Conservation (phyloP, 2,888 invertebrate species). For the Agrotis clavis region DNA sequence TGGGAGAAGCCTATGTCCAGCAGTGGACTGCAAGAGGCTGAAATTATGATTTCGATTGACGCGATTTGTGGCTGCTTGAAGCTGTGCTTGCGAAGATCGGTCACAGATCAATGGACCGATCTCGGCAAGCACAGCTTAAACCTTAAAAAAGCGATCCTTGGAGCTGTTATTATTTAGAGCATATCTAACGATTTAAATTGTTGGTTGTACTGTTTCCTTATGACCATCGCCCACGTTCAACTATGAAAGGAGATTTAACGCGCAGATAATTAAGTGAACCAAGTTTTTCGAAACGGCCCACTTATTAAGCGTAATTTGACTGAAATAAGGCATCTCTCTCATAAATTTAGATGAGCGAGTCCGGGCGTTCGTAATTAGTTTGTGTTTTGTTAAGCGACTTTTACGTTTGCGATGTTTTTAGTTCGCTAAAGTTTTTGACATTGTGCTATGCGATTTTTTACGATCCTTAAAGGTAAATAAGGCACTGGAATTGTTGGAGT, state of each 20-base stretch:
- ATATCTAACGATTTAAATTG: background rate
- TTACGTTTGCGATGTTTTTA: background rate
- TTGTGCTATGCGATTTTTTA: no score
- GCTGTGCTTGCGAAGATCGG: no score
- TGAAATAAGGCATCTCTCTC: constrained; percentile 73
- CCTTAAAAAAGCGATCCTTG: no score
- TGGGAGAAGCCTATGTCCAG: no score
- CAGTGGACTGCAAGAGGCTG: no score
- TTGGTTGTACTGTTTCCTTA: background rate
- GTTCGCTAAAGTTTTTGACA: background rate
- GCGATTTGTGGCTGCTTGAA: no score
- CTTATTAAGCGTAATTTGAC: constrained; percentile 71
- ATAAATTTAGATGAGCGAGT: constrained; percentile 70
- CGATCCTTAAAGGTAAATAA: no score
- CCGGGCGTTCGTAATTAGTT: constrained; percentile 71
- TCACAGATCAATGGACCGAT: no score
- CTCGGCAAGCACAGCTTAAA: no score
- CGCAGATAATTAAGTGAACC: constrained; percentile 39
- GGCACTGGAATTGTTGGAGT: no score
- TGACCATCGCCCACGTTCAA: constrained; percentile 19
- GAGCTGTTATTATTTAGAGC: background rate
- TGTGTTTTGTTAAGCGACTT: constrained; percentile 48
- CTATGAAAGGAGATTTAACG: constrained; percentile 47
- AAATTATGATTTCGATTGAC: no score
- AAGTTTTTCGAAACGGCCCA: constrained; percentile 61